Evolutionary conservation across 2,888 invertebrate species (phyloP), one percentile per base, ranked within the genome.

Genomic region (Brachypterus glaber): DNA sequence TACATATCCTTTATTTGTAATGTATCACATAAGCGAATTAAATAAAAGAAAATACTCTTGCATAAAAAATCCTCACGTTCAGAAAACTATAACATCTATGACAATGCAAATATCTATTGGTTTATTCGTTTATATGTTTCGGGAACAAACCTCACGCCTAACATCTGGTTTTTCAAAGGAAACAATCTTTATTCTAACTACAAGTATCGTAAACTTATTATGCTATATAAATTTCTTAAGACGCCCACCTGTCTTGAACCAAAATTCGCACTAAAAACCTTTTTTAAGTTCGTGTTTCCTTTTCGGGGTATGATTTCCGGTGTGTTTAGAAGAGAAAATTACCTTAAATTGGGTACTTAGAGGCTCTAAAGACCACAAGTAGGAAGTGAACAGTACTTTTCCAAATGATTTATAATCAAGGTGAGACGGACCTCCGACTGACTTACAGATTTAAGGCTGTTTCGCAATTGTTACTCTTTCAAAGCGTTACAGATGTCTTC

Each of bases 91-190:
- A 5, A 11, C 4, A 27, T 27, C 12, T 27, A 27, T 11, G 12
- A 27, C 27, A 27, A 27, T 27, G 12, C 11, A 27, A 11, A 9
- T 27, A n/a, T 27, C 8, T 27, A 27, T 27, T 27, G 27, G 27
- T 27, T 27, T 27, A 5, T 11, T 5, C 12, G n/a, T n/a, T 12
- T 11, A 2, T 24, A 46, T 40, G 44, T 46, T 43, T 31, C 39
- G 49, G 51, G 49, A 51, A 51, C 49, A 54, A 58, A 58, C 57
- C 55, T 58, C 57, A 59, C 59, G 59, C 58, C 58, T 57, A 51
- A 58, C 59, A 59, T 58, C 59, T 59, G 59, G 59, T 50, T 55
- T 59, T 55, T 50, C 40, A 44, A 46, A 9, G 41, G 46, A 52
- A 52, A 49, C 50, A 48, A 43, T 45, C 40, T 41, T 40, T 44